Evolutionary conservation across 2,113 vertebrate genomes (phyloP), one percentile per base, ranked within the genome.

Genomic region (Entomyzon cyanotis): DNA sequence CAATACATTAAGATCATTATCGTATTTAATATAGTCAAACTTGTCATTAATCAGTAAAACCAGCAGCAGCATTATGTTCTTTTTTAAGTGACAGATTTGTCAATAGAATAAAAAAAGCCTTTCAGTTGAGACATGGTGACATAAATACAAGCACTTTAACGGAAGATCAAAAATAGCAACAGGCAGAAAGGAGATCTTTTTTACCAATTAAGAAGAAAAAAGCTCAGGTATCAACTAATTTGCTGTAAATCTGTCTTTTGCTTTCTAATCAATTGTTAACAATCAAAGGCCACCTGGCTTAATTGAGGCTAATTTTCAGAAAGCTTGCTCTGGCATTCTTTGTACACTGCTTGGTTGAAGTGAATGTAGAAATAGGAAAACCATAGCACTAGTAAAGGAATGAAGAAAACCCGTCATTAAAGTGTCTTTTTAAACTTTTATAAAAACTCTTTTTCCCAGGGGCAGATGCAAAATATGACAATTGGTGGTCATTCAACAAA

Each of bases 231-330:
- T 94, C 0, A 7, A 85, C 46, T 76, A 84, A 83, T 89, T 78
- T 81, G 47, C 58, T 93, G 64, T 92, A 93, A 94, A 95, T 84
- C 74, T 92, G 56, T 94, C 94, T 89, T 90, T 95, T 78, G 37
- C 77, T 93, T 91, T 91, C 50, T 89, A 94, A 92, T 94, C 63
- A 69, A 69, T 91, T 1, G 6, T 89, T 95, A 90, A 35, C 84
- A 87, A 92, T 91, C 92, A 81, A 94, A 93, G 90, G 42, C 65
- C 81, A 82, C 92, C 77, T 94, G 70, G 73, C 24, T 93, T 94
- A 95, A 93, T 27, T 55, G 69, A 81, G 76, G 47, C 60, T 94
- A 78, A 92, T 93, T 93, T 96, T 96, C 82, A 77, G 60, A 52
- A 83, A 88, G 87, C 20, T 44, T 78, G 56, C 86, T 88, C 79